A percentile compares a stretch with the other conserved stretches of the same genome.
phyloP scores from a whole-genome alignment of 2,888 invertebrate genomes.

The Gari tellinella region DNA sequence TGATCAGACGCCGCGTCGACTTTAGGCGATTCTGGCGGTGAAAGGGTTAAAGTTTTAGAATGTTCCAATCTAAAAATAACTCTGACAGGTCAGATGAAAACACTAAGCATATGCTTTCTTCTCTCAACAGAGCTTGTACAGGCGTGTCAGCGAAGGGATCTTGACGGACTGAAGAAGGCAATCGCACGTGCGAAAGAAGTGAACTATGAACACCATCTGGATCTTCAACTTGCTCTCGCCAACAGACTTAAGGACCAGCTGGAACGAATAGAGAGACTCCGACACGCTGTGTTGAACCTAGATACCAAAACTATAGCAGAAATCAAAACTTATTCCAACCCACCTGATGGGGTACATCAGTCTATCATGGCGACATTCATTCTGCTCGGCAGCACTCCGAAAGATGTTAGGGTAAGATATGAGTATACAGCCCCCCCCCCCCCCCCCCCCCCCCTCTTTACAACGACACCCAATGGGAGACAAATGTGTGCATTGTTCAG shows the following conservation, averaged over 20 bases:
- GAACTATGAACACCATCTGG: constrained; percentile 74
- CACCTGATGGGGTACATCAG: constrained; percentile 78
- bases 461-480: too few relatives aligned
- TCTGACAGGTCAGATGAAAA: too few relatives aligned
- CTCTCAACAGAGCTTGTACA: constrained; percentile 68
- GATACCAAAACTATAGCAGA: constrained; percentile 81
- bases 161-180: constrained; percentile 68
- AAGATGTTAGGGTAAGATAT: constrained; percentile 73
- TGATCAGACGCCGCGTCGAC: too few relatives aligned
- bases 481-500: too few relatives aligned
- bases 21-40: too few relatives aligned
- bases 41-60: too few relatives aligned
- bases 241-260: constrained; percentile 71
- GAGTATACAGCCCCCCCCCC: too few relatives aligned
- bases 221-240: constrained; percentile 75
- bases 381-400: constrained; percentile 73
- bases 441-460: too few relatives aligned
- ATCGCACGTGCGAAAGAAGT: constrained; percentile 70
- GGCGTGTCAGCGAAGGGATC: constrained; percentile 71
- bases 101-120: background rate
- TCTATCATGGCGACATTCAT: constrained; percentile 79
- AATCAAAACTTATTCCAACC: constrained; percentile 79
- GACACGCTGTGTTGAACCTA: constrained; percentile 78
- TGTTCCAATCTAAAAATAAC: too few relatives aligned
- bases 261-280: constrained; percentile 73